A percentile compares a stretch with the other conserved stretches of the same genome.
phyloP scores from a whole-genome alignment of 2,113 vertebrate genomes.

The Rutilus rutilus region DNA sequence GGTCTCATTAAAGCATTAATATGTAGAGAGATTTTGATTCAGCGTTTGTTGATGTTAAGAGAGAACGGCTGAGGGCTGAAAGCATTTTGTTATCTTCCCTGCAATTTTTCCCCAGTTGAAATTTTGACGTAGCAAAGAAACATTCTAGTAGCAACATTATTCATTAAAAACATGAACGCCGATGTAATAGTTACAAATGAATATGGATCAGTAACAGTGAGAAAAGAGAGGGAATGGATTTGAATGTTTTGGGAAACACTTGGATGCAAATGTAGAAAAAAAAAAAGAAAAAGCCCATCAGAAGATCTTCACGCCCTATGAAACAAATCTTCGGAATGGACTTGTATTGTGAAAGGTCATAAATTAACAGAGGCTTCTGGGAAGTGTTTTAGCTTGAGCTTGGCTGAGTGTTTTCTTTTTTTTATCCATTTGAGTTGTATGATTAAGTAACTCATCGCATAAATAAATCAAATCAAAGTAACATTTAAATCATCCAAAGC shows the following conservation, averaged over 20 bases:
- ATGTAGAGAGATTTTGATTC: constrained; percentile 4
- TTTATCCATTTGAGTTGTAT: constrained; percentile 26
- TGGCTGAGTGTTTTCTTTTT: constrained; percentile 10
- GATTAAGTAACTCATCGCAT: constrained; percentile 61
- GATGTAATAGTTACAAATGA: not conserved
- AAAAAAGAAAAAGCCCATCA: not conserved
- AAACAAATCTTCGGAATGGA: constrained; percentile 57
- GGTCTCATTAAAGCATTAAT: constrained; percentile 1
- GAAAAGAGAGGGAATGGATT: not conserved
- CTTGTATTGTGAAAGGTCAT: constrained; percentile 61
- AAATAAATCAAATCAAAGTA: constrained; percentile 67
- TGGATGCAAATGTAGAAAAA: constrained; percentile 5
- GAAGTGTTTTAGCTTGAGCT: constrained; percentile 59
- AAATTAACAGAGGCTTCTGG: constrained; percentile 60
- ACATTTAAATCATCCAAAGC: constrained; percentile 60
- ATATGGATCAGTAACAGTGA: not conserved
- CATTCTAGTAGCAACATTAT: not conserved
- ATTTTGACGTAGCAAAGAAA: not conserved
- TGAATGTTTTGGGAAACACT: not conserved
- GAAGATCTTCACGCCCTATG: constrained; percentile 25
- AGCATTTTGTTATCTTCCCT: constrained; percentile 14
- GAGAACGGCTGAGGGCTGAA: constrained; percentile 16
- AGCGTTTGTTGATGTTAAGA: constrained; percentile 27
- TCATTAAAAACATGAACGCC: not conserved
- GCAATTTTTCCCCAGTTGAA: constrained; percentile 1